phyloP scores from a whole-genome alignment of 2,113 vertebrate species.

The Nycticorax nycticorax region DNA sequence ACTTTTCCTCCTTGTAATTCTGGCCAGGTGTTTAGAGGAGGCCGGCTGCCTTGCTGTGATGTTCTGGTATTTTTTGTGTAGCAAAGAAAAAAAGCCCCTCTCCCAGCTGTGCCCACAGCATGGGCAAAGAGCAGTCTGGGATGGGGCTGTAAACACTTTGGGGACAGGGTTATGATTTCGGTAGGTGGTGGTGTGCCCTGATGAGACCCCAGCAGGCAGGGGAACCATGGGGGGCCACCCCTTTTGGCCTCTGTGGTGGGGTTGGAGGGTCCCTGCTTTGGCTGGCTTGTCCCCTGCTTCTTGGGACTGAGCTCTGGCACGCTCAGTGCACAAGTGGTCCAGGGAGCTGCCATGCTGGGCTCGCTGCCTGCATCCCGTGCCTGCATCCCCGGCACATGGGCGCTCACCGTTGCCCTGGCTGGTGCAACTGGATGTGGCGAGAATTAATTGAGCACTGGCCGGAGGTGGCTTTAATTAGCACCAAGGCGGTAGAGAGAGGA shows the following conservation, averaged over 20 bases:
- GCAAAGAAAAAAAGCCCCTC: neutral
- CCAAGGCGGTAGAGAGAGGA: neutral
- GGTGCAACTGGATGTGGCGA: conserved; percentile 58
- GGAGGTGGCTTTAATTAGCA: conserved; percentile 46
- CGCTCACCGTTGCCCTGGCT: neutral
- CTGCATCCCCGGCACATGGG: neutral
- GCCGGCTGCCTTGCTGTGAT: neutral
- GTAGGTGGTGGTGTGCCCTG: neutral
- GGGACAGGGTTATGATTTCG: neutral
- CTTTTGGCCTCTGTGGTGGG: neutral
- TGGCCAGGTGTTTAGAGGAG: neutral
- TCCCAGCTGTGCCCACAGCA: neutral
- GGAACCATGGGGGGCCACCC: rapidly evolving
- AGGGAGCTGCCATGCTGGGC: neutral
- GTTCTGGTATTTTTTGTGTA: neutral
- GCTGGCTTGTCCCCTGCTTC: neutral
- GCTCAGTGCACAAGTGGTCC: neutral
- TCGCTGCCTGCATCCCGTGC: neutral
- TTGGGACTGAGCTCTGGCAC: neutral
- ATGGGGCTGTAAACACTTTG: neutral
- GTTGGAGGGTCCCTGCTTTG: neutral
- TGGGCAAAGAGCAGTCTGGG: neutral
- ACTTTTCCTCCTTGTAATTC: neutral
- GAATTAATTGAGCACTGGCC: conserved; percentile 41
- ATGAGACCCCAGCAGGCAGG: neutral